Evolutionary conservation across 2,113 vertebrate genomes (phyloP), one percentile per base, ranked within the genome.

Genomic region (Silurus meridionalis): DNA sequence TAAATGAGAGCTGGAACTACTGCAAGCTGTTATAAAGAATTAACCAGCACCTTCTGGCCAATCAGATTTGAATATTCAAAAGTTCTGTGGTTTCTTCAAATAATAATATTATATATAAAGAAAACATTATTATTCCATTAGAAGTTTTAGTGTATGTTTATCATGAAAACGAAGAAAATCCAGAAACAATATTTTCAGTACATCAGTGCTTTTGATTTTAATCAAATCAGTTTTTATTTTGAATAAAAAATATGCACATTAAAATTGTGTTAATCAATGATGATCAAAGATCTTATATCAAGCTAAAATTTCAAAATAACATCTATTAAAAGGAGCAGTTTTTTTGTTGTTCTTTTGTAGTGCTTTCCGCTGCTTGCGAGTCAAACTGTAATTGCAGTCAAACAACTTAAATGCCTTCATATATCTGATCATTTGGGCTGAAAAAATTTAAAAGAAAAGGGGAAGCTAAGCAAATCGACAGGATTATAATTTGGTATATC

Each of bases 281-380:
- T 81, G 91, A 90, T 89, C 90, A 92, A 87, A 80, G 88, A 89
- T 89, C 90, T 90, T 90, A 85, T 89, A 93, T 90, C 92, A 89
- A 69, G 89, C 91, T 84, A 89, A 57, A 79, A 19, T 4, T 17
- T 55, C 4, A 19, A 37, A 58, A 58, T 5, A 58, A 58, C 7
- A 58, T 5, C 25, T 6, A 58, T 57, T 79, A 57, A 28, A 37
- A 28, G 75, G n/a, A 28, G 7, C 52, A 57, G 52, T 57, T 58
- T 37, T 37, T 2, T 3, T 37, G 37, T 37, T 57, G 53, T 17
- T 28, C 57, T 15, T 75, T 53, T 75, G 37, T 75, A 50, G 0
- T 74, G 46, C 37, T 48, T 10, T 46, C 19, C 9, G 71, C 46
- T 74, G 71, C 71, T 19, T 74, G 19, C 1, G 4, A 50, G 4